Evolutionary conservation across 2,888 invertebrate genomes (phyloP), one percentile per base, ranked within the genome.

Genomic region (Helobdella robusta): DNA sequence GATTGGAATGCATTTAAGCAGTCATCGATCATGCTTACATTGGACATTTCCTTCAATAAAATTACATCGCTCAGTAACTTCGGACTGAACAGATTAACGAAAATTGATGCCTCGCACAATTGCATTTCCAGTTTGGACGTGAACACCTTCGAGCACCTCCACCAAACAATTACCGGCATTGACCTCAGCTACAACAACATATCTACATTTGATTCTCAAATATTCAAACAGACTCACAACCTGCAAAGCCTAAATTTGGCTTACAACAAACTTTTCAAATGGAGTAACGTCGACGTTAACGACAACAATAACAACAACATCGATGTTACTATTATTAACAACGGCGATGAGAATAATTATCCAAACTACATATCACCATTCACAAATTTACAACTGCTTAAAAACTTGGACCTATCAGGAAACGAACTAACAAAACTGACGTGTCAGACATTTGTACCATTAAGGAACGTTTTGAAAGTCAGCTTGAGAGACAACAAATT

Each of bases 401-500:
- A 64, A 28, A 34, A 25, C 15, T 54, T 67, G 36, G 67, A 67
- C 32, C 60, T 67, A 1, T 67, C 67, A 11, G 28, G 50, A 28
- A 67, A 67, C 62, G 64, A 62, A 8, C 20, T 65, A 4, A 20
- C 32, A 18, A 20, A 32, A 15, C 34, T 67, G 32, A 40, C 32
- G 28, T 67, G 67, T 60, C 40, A 65, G 8, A n/a, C 40, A 11
- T 15, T 67, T 20, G 35, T 36, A 20, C 36, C 54, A 15, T 32
- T 67, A 25, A 34, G 23, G 4, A 48, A 68, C 34, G 66, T 72
- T n/a, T 67, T 66, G 3, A 69, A 69, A 8, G 60, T 72, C 11
- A 59, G 66, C 36, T 61, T 72, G 35, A 58, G 56, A 25, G 52
- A 60, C n/a, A 72, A 72, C 56, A 54, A 40, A 18, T 56, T 72